Evolutionary conservation across 2,797 vertebrate species (phyloP).

Genomic region (Pseudochirops corinnae): DNA sequence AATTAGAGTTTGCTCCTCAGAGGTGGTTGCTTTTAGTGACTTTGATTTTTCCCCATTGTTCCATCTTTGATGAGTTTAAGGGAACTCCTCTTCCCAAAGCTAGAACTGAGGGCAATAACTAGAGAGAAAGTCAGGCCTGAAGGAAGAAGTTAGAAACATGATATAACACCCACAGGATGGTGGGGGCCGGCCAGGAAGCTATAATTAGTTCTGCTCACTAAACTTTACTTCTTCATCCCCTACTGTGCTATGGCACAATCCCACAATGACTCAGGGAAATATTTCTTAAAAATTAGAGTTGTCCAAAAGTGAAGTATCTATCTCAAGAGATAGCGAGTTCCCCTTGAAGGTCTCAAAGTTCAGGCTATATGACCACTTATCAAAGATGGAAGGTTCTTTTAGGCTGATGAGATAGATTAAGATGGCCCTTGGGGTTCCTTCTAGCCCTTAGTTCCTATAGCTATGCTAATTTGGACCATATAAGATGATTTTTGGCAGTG

Average conservation of each 20-base stretch:
- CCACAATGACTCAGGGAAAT: background rate
- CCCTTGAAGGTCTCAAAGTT: background rate
- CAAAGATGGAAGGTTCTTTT: background rate
- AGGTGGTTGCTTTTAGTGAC: background rate
- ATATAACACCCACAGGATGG: background rate
- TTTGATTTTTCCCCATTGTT: background rate
- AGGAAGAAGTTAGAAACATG: background rate
- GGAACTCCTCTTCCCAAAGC: background rate
- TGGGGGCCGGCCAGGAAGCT: background rate
- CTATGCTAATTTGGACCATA: background rate
- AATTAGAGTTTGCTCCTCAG: background rate
- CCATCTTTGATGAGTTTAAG: background rate
- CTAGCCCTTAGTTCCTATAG: background rate
- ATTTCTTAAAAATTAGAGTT: background rate
- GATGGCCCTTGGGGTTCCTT: background rate
- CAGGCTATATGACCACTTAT: background rate
- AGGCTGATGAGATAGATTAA: background rate
- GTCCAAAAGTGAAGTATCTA: background rate
- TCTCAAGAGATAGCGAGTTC: background rate
- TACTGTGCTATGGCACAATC: background rate
- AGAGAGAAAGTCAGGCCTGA: background rate
- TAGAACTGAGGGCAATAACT: background rate
- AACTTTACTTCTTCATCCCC: background rate
- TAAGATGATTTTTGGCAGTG: too few relatives aligned
- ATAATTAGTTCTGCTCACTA: background rate